Conservation (phyloP, 2,797 vertebrate species). For the Dallia pectoralis region DNA sequence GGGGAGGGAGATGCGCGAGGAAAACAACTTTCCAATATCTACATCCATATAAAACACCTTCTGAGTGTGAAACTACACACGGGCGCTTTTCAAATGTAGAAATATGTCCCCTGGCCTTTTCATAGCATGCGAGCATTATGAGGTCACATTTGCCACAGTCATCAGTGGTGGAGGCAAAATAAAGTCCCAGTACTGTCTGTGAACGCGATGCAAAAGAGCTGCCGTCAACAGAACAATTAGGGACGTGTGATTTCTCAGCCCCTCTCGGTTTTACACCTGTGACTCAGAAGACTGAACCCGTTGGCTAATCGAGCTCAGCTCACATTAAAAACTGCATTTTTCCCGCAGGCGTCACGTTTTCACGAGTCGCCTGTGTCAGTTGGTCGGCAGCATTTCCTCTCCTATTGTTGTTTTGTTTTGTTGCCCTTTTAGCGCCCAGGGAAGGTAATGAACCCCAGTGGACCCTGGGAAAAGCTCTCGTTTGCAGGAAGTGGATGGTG, state of each 20-base stretch:
- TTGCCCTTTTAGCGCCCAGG: neutral
- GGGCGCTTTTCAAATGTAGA: no score
- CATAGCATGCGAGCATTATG: no score
- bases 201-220: neutral
- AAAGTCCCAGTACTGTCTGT: neutral
- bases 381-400: neutral
- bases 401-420: neutral
- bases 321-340: neutral
- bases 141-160: no score
- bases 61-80: no score
- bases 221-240: neutral
- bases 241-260: neutral
- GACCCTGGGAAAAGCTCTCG: neutral
- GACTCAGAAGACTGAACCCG: neutral
- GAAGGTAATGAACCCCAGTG: constrained; percentile 1
- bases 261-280: neutral
- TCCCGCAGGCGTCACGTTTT: neutral
- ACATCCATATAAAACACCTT: no score
- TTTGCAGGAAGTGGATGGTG: neutral
- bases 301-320: neutral
- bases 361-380: neutral
- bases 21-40: no score
- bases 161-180: no score
- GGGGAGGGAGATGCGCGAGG: no score
- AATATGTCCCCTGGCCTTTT: no score